Conservation (phyloP, 2,888 invertebrate genomes). For the Chironomus riparius region DNA sequence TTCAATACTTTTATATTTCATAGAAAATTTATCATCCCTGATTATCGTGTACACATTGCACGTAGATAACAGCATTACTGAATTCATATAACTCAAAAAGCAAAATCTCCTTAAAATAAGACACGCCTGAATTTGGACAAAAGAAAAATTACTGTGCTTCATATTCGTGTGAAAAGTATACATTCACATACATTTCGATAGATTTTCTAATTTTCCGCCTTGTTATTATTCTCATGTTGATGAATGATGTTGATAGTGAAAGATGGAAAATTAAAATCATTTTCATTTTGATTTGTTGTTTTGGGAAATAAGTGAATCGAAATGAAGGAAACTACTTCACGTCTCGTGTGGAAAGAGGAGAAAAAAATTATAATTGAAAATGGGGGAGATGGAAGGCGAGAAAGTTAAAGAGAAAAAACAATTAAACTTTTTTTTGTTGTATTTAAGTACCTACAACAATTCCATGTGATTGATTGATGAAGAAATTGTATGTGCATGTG, state of each 20-base stretch:
- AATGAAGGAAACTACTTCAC: background rate
- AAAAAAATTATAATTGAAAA: background rate
- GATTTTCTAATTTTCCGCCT: too few relatives aligned
- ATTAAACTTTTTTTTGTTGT: constrained; percentile 14
- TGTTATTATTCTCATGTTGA: too few relatives aligned
- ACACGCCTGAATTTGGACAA: too few relatives aligned
- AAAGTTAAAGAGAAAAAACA: constrained; percentile 7
- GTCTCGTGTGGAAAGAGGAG: background rate
- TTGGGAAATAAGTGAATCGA: background rate
- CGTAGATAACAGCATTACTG: too few relatives aligned
- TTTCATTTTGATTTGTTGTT: background rate
- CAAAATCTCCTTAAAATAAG: too few relatives aligned
- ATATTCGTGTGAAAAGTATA: background rate
- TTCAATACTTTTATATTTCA: too few relatives aligned
- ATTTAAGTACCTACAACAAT: background rate
- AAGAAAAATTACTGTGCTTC: background rate
- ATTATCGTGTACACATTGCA: too few relatives aligned
- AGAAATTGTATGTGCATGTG: constrained; percentile 1
- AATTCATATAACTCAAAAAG: too few relatives aligned
- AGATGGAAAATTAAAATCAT: constrained; percentile 13
- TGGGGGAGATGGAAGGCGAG: background rate
- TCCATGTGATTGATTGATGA: constrained; percentile 20
- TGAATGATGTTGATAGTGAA: background rate
- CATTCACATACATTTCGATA: too few relatives aligned
- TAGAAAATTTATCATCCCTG: too few relatives aligned